Conservation (phyloP, 2,797 vertebrate genomes). For the Garrulus glandarius region DNA sequence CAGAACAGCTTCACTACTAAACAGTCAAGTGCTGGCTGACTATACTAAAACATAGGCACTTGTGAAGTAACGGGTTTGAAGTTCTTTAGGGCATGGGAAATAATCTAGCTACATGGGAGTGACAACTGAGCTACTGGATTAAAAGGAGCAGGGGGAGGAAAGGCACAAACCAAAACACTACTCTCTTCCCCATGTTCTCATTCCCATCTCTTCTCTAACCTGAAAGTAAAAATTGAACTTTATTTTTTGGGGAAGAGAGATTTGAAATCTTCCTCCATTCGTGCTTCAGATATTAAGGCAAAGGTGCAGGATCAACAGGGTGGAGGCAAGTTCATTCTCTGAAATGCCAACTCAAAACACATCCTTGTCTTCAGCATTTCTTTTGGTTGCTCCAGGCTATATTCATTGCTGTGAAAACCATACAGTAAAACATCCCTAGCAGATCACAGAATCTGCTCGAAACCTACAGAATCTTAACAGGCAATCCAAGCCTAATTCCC, state of each 20-base stretch:
- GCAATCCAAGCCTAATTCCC: background rate
- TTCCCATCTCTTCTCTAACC: background rate
- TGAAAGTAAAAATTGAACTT: background rate
- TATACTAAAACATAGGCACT: background rate
- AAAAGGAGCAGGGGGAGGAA: rapidly evolving
- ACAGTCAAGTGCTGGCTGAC: background rate
- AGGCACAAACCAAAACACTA: background rate
- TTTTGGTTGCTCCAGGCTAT: background rate
- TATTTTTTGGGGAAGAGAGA: background rate
- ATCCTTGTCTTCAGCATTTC: background rate
- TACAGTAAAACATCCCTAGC: background rate
- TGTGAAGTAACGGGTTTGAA: background rate
- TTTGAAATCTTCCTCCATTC: background rate
- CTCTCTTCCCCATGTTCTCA: background rate
- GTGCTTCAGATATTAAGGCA: background rate
- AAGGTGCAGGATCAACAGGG: background rate
- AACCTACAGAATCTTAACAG: background rate
- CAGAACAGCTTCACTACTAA: background rate
- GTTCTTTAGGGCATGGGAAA: background rate
- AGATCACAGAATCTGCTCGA: background rate
- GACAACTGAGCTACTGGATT: background rate
- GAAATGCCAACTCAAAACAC: background rate
- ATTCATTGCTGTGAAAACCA: background rate
- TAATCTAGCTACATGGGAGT: background rate
- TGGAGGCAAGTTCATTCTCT: background rate